phyloP scores from a whole-genome alignment of 2,113 vertebrate genomes.

The Toxotes jaculatrix region DNA sequence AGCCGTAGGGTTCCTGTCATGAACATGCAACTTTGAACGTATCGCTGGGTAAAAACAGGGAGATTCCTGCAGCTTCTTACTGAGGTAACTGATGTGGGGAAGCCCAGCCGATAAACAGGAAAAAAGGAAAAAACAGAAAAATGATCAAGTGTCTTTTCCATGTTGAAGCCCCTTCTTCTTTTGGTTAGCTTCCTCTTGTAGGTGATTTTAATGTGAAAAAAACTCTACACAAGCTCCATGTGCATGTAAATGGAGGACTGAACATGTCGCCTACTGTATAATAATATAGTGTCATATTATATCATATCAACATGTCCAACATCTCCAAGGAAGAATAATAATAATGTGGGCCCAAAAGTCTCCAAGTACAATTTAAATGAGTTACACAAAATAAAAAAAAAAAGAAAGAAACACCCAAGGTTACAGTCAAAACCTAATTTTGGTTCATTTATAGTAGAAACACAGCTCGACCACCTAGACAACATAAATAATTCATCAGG shows the following conservation, averaged over 20 bases:
- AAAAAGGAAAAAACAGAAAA: background rate
- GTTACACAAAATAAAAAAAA: background rate
- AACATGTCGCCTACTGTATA: slow-evolving; percentile 16
- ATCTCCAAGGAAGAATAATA: slow-evolving; percentile 23
- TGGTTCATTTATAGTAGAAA: slow-evolving; percentile 46
- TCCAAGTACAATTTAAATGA: slow-evolving; percentile 30
- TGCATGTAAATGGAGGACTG: background rate
- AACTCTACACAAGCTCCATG: background rate
- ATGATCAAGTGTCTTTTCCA: background rate
- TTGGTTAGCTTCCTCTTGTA: background rate
- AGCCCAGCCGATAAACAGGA: background rate
- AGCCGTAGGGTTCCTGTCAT: slow-evolving; percentile 37
- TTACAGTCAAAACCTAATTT: slow-evolving; percentile 40
- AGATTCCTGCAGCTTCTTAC: slow-evolving; percentile 20
- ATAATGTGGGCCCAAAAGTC: slow-evolving; percentile 2
- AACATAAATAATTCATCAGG: slow-evolving; percentile 75
- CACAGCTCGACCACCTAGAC: slow-evolving; percentile 37
- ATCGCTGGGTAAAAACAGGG: slow-evolving; percentile 8
- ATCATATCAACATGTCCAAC: background rate
- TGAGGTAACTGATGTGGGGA: slow-evolving; percentile 4
- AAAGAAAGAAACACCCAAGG: slow-evolving; percentile 23
- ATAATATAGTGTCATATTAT: slow-evolving; percentile 10
- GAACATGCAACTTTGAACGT: slow-evolving; percentile 42
- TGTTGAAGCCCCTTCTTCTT: background rate
- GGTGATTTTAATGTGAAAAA: background rate